A percentile compares a stretch with the other conserved stretches of the same genome.
Evolutionary conservation across 2,888 invertebrate species (phyloP).

Genomic region (Liopterus haemorrhoidalis): DNA sequence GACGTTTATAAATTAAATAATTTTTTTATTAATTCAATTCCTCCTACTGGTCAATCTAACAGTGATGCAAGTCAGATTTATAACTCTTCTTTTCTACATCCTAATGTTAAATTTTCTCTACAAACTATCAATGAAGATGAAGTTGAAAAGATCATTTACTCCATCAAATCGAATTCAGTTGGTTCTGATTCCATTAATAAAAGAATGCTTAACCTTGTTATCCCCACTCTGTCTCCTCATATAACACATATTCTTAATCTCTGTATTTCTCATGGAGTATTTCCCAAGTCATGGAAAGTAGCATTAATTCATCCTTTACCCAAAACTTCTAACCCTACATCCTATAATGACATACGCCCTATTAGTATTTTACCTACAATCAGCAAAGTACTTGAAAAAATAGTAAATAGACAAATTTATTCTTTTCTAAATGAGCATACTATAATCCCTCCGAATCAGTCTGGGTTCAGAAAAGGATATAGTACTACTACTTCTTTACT

Average conservation of each 20-base stretch:
- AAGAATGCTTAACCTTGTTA: too few species aligned
- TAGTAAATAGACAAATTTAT: constrained; percentile 1
- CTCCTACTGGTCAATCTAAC: too few species aligned
- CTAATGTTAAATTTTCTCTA: background rate
- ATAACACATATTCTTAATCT: constrained; percentile 2
- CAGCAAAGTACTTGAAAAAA: constrained; percentile 2
- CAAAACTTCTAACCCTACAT: background rate
- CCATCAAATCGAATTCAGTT: constrained; percentile 1
- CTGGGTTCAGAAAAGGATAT: constrained; percentile 2
- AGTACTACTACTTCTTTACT: background rate
- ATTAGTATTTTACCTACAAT: constrained; percentile 2
- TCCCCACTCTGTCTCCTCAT: background rate
- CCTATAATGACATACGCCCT: constrained; percentile 7
- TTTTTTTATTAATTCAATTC: too few species aligned
- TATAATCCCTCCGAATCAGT: background rate
- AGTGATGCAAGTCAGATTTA: too few species aligned
- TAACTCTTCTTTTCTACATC: background rate
- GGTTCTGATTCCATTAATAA: too few species aligned
- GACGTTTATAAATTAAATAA: too few species aligned
- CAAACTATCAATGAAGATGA: background rate
- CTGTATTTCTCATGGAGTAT: background rate
- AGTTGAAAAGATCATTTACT: background rate
- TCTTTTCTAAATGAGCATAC: background rate
- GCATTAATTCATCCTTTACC: constrained; percentile 1
- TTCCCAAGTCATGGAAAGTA: background rate